Percentiles rank a stretch among this genome's conserved stretches.
phyloP scores from a whole-genome alignment of 1,140 invertebrate species.

The Hesperophylax magnus region DNA sequence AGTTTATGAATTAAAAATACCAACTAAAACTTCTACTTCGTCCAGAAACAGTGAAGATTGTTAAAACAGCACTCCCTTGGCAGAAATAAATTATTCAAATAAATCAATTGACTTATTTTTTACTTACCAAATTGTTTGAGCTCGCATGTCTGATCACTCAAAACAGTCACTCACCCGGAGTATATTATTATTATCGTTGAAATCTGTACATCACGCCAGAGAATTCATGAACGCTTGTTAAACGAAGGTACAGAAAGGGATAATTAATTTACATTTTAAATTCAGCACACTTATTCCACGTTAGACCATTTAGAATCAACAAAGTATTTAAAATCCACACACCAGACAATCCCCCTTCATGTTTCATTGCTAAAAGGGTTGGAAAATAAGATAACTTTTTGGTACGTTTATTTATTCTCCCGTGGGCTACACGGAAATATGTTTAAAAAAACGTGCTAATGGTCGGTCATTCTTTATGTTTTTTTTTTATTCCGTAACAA shows the following conservation, averaged over 20 bases:
- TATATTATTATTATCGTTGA: too few relatives aligned
- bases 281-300: slow-evolving; percentile 10
- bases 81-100: too few relatives aligned
- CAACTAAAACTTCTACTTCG: too few relatives aligned
- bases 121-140: too few relatives aligned
- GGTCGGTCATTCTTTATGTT: slow-evolving; percentile 13
- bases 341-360: slow-evolving; percentile 27
- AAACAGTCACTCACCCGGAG: too few relatives aligned
- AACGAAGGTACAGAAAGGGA: not conserved
- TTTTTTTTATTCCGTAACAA: not conserved
- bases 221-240: not conserved
- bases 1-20: too few relatives aligned
- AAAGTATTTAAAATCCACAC: slow-evolving; percentile 43
- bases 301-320: slow-evolving; percentile 25
- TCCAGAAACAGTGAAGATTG: too few relatives aligned
- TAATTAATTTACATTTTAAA: slow-evolving; percentile 18
- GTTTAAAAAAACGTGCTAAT: not conserved
- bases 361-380: slow-evolving; percentile 50
- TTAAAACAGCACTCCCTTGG: too few relatives aligned
- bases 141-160: too few relatives aligned
- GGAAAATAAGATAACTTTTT: slow-evolving; percentile 31
- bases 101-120: too few relatives aligned
- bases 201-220: not conserved
- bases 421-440: not conserved
- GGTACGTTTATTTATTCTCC: slow-evolving; percentile 20